Evolutionary conservation across 2,113 vertebrate genomes (phyloP).

Genomic region (Pangasianodon gigas): DNA sequence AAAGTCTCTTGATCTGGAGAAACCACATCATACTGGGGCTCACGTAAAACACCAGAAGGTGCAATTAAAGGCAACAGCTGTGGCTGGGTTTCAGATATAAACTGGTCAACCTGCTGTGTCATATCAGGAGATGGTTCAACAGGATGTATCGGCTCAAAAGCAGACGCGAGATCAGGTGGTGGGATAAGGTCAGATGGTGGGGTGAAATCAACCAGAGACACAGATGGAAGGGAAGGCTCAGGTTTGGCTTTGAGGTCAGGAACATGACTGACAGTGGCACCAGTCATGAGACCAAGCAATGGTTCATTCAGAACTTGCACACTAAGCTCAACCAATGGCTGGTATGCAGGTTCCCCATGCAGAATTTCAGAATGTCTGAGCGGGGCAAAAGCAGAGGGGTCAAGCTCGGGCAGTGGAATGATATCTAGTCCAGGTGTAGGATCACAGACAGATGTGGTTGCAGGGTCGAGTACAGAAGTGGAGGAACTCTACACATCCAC

Average conservation of each 20-base stretch:
- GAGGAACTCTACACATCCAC: conserved; percentile 41
- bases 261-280: neutral
- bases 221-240: neutral
- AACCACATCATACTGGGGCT: neutral
- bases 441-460: neutral
- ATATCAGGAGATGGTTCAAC: neutral
- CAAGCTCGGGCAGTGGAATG: neutral
- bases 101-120: conserved; percentile 23
- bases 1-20: neutral
- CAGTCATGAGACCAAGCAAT: neutral
- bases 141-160: neutral
- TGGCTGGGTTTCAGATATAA: neutral
- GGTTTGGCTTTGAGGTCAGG: neutral
- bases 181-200: neutral
- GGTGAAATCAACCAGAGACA: conserved; percentile 1
- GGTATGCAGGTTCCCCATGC: neutral
- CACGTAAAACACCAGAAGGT: neutral
- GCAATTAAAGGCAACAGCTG: neutral
- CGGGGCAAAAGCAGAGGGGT: neutral
- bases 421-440: conserved; percentile 9
- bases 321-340: neutral
- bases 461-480: neutral
- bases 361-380: neutral
- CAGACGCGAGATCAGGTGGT: neutral
- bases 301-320: neutral